These are phyloP conservation scores for Eucera pruinosa DNA, from an alignment of 2,888 invertebrate genomes.

Conservation along the genomic window DNA sequence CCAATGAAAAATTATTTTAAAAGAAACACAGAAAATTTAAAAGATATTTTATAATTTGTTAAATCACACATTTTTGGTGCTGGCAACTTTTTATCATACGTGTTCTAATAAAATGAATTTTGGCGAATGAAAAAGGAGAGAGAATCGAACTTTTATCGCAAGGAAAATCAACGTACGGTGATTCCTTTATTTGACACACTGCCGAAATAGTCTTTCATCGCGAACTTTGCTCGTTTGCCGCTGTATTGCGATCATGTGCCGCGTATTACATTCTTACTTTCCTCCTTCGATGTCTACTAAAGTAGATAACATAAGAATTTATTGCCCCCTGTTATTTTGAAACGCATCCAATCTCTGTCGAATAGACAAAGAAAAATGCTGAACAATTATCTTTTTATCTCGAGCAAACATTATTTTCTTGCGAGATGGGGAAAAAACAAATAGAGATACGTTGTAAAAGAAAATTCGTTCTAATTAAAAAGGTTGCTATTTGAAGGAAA, in stretches of 20 bases:
- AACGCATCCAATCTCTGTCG: not conserved
- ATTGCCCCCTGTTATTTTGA: conserved; percentile 11
- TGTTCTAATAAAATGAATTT: too few species aligned
- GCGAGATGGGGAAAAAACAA: too few species aligned
- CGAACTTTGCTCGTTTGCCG: conserved; percentile 56
- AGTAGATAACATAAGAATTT: conserved; percentile 39
- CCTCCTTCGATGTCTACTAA: conserved; percentile 34
- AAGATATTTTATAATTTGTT: too few species aligned
- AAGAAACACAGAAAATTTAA: too few species aligned
- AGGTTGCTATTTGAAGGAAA: too few species aligned
- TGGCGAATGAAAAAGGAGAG: not conserved
- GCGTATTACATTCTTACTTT: conserved; percentile 48
- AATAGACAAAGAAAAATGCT: not conserved
- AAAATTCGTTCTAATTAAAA: too few species aligned
- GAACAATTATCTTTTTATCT: not conserved
- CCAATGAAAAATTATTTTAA: too few species aligned
- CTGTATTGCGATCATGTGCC: conserved; percentile 47
- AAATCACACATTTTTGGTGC: too few species aligned
- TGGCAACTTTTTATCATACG: too few species aligned
- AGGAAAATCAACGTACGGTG: conserved; percentile 20
- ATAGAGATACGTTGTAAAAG: too few species aligned
- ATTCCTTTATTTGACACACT: conserved; percentile 20
- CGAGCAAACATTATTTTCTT: too few species aligned
- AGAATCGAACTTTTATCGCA: conserved; percentile 8
- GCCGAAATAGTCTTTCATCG: conserved; percentile 32